phyloP scores from a whole-genome alignment of 1,140 invertebrate genomes.

The Dreissena polymorpha region DNA sequence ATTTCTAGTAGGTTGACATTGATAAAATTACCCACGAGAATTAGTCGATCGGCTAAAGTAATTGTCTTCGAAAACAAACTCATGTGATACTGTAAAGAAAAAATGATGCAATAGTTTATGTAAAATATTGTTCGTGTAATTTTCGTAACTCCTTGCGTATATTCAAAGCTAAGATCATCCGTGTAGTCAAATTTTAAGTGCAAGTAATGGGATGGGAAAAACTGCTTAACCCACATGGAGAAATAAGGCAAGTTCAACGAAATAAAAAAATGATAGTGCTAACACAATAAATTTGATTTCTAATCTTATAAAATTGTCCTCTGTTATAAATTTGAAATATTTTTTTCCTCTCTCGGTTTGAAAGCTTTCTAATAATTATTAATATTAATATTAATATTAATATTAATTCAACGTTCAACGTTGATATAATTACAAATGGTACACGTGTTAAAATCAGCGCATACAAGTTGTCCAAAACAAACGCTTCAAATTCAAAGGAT shows the following conservation, averaged over 20 bases:
- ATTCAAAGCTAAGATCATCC: neutral
- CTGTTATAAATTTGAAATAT: slow-evolving; percentile 63
- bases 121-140: slow-evolving; percentile 74
- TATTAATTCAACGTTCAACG: no score
- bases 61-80: slow-evolving; percentile 66
- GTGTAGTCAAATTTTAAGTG: neutral
- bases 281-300: slow-evolving; percentile 72
- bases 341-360: slow-evolving; percentile 54
- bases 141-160: slow-evolving; percentile 47
- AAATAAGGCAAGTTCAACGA: slow-evolving; percentile 71
- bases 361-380: slow-evolving; percentile 59
- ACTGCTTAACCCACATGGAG: slow-evolving; percentile 67
- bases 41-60: slow-evolving; percentile 48
- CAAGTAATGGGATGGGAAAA: slow-evolving; percentile 38
- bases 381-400: no score
- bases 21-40: neutral
- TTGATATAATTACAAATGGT: slow-evolving; percentile 64
- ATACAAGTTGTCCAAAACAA: slow-evolving; percentile 67
- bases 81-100: slow-evolving; percentile 76
- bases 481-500: slow-evolving; percentile 53
- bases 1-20: no score
- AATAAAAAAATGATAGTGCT: slow-evolving; percentile 70
- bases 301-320: slow-evolving; percentile 68
- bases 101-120: slow-evolving; percentile 76
- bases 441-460: slow-evolving; percentile 61